phyloP scores from a whole-genome alignment of 2,113 vertebrate species.

The Pardalotus punctatus region DNA sequence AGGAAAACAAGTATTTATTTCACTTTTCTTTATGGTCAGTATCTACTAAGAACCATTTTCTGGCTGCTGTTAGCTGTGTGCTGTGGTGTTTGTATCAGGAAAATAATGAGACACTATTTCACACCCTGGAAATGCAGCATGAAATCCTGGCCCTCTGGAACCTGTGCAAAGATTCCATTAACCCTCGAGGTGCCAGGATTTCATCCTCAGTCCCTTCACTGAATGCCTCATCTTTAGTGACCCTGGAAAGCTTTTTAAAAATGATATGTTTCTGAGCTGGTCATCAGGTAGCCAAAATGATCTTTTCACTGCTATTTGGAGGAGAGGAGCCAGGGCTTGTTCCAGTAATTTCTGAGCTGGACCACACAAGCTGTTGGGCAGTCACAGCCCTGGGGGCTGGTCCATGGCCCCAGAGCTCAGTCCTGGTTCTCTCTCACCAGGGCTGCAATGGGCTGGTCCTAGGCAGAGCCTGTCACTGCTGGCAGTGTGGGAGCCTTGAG shows the following conservation, averaged over 20 bases:
- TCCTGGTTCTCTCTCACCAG: not conserved
- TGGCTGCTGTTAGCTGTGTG: not conserved
- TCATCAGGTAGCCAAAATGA: not conserved
- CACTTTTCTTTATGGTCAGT: conserved; percentile 7
- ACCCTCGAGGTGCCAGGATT: not conserved
- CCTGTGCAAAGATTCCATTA: not conserved
- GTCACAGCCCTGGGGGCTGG: not conserved
- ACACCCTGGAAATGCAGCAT: not conserved
- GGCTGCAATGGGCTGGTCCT: not conserved
- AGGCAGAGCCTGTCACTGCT: not conserved
- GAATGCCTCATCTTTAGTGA: not conserved
- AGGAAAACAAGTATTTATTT: conserved; percentile 14
- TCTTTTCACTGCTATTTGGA: not conserved
- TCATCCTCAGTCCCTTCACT: not conserved
- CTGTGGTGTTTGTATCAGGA: not conserved
- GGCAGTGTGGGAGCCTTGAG: not conserved
- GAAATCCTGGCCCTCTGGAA: not conserved
- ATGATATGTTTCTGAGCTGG: not conserved
- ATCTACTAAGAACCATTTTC: conserved; percentile 5
- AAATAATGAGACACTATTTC: conserved; percentile 22
- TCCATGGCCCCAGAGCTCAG: not conserved
- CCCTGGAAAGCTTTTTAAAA: not conserved
- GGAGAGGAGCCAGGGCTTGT: not conserved
- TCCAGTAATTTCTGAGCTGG: not conserved
- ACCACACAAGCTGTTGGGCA: not conserved